A percentile compares a stretch with the other conserved stretches of the same genome.
phyloP scores from a whole-genome alignment of 2,797 vertebrate genomes.

The Hydrocynus forskahlii region DNA sequence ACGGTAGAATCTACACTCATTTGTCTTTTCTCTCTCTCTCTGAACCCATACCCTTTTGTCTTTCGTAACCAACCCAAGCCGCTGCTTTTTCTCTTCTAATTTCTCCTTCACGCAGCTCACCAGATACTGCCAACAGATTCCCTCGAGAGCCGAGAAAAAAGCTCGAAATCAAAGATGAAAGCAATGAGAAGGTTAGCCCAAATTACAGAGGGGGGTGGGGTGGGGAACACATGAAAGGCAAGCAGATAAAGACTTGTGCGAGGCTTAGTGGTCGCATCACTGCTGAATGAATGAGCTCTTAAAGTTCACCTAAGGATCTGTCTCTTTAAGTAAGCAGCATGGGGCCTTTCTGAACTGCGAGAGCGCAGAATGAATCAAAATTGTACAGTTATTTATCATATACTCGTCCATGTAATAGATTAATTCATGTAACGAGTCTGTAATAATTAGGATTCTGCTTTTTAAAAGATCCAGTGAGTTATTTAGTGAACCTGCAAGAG shows the following conservation, averaged over 20 bases:
- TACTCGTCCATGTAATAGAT: neutral
- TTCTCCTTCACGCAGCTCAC: constrained; percentile 17
- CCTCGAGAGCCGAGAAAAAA: constrained; percentile 25
- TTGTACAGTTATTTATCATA: neutral
- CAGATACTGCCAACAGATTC: neutral
- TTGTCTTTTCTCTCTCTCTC: neutral
- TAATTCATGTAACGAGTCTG: neutral
- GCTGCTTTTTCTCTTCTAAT: neutral
- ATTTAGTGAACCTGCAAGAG: constrained; percentile 49
- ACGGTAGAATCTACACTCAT: neutral
- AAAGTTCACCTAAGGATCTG: constrained; percentile 72
- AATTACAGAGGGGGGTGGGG: neutral
- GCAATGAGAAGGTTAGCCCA: constrained; percentile 34
- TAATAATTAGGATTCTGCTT: neutral
- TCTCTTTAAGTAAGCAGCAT: constrained; percentile 28
- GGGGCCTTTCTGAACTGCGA: neutral
- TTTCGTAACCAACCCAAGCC: constrained; percentile 11
- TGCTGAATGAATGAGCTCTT: constrained; percentile 57
- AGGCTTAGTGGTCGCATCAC: constrained; percentile 53
- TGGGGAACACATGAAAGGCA: constrained; percentile 33
- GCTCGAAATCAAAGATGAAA: constrained; percentile 23
- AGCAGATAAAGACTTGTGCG: constrained; percentile 61
- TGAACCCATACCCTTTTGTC: neutral
- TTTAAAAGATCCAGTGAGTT: neutral
- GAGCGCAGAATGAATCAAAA: neutral